phyloP scores from a whole-genome alignment of 2,113 vertebrate genomes.

The Bubo scandiacus region DNA sequence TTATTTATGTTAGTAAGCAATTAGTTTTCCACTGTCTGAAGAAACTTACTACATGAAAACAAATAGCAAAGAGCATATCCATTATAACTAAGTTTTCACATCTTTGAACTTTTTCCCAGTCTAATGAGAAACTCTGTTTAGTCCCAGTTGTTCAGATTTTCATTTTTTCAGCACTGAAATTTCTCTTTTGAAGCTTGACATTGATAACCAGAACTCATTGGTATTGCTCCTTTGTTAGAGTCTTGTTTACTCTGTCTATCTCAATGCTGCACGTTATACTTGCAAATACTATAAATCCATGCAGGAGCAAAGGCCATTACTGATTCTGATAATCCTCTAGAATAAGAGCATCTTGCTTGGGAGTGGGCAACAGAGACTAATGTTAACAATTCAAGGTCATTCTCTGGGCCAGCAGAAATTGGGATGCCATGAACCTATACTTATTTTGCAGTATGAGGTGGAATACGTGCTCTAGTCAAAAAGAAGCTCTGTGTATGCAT shows the following conservation, averaged over 20 bases:
- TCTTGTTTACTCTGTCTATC: neutral
- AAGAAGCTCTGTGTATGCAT: neutral
- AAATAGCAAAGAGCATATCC: neutral
- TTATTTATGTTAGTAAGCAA: neutral
- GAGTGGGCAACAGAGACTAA: neutral
- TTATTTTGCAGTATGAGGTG: neutral
- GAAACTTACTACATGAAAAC: neutral
- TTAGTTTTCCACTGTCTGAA: neutral
- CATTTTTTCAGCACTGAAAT: neutral
- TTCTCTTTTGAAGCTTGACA: conserved; percentile 6
- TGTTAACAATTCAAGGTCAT: neutral
- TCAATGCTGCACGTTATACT: neutral
- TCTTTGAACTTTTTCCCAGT: neutral
- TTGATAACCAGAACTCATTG: conserved; percentile 19
- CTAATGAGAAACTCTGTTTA: neutral
- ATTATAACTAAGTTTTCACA: neutral
- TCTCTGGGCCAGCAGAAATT: neutral
- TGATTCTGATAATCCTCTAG: conserved; percentile 3
- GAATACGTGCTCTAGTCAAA: neutral
- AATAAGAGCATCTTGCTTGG: neutral
- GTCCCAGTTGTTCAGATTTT: neutral
- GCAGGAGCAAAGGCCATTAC: conserved; percentile 9
- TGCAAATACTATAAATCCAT: conserved; percentile 1
- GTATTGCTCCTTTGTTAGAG: conserved; percentile 5
- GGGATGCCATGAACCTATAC: neutral